These are phyloP conservation scores for Hydrocynus forskahlii DNA, from an alignment of 2,797 vertebrate genomes.

Conservation along the genomic window DNA sequence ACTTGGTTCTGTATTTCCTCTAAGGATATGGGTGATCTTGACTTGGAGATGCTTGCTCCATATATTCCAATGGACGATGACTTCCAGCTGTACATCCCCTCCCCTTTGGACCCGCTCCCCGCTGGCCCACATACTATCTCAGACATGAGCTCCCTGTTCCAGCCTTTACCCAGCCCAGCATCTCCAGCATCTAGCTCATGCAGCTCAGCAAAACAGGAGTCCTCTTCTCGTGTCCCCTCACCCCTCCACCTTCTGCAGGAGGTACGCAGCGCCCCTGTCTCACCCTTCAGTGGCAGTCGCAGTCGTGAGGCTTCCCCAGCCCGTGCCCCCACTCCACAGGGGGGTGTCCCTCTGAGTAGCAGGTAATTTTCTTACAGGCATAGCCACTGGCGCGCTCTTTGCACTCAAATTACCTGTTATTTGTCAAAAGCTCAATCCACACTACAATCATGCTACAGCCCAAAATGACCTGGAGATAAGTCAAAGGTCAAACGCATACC, in stretches of 20 bases:
- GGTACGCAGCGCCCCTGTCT: constrained; percentile 69
- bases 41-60: constrained; percentile 96
- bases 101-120: constrained; percentile 65
- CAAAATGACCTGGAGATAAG: background rate
- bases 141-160: constrained; percentile 56
- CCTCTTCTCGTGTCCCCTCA: constrained; percentile 74
- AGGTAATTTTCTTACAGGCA: constrained; percentile 39
- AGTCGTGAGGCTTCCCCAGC: constrained; percentile 32
- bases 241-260: constrained; percentile 74
- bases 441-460: background rate
- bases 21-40: constrained; percentile 88
- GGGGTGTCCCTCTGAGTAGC: constrained; percentile 3
- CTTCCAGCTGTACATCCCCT: constrained; percentile 91
- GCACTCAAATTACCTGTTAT: no score
- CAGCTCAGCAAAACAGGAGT: constrained; percentile 70
- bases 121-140: constrained; percentile 39
- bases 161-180: constrained; percentile 43
- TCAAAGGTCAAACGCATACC: background rate
- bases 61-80: constrained; percentile 99
- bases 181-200: constrained; percentile 38
- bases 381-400: no score
- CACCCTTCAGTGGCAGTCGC: constrained; percentile 54
- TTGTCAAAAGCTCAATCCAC: no score
- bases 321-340: constrained; percentile 24
- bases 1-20: background rate